Evolutionary conservation across 1,140 invertebrate genomes (phyloP), one percentile per base, ranked within the genome.

Genomic region (Aradophagus sp.): DNA sequence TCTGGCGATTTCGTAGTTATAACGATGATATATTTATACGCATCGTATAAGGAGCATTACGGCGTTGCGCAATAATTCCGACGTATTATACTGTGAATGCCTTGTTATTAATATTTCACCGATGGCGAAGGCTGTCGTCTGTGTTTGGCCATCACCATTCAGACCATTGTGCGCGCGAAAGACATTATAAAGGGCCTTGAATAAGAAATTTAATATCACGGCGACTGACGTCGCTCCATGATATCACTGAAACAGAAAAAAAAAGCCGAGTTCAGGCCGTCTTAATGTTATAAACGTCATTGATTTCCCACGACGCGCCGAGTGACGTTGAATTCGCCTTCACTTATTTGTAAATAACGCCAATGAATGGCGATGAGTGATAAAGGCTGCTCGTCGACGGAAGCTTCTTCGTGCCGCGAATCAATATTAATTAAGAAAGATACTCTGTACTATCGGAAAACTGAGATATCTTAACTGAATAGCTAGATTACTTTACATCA

Each of bases 51-150:
- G 17, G 35, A 48, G 56, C 31, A 73, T 74, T 76, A 75, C 44
- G 76, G 42, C 73, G 67, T 56, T 79, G 81, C 78, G 63, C 59
- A 55, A 62, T 76, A 78, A 76, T 80, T 74, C 53, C 56, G 41
- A 17, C 29, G 32, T 71, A 79, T 79, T 78, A 80, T 52, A 34
- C 44, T 55, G 61, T 72, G 77, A 78, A 78, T 74, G 72, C 65
- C 68, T 77, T 81, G 77, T 79, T 81, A 80, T 81, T 80, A 82
- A 81, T 79, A 77, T 76, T 53, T 61, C 44, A 56, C 27, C 35
- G 56, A 50, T 36, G 50, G 19, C 11, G 19, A 27, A 56, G 59
- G 42, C 52, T 52, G 48, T 55, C 36, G 36, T 61, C 53, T 61
- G 36, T 58, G 39, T 66, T 55, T 56, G 61, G 36, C 19, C 14